Evolutionary conservation across 2,113 vertebrate species (phyloP).

Genomic region (Ascaphus truei): DNA sequence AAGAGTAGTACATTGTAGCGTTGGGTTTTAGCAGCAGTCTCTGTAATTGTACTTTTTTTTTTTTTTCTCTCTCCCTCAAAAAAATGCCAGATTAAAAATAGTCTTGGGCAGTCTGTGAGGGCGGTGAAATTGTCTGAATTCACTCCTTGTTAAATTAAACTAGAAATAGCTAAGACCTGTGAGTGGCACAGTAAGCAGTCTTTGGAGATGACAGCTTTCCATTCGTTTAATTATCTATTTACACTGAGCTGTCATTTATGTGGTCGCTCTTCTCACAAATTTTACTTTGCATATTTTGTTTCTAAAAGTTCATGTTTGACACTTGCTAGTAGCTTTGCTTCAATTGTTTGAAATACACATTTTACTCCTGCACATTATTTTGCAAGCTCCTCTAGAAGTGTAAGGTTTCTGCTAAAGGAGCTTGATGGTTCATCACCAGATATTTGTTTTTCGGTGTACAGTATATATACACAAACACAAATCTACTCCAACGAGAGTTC

Average conservation of each 20-base stretch:
- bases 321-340: not conserved
- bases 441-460: too few relatives aligned
- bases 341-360: too few relatives aligned
- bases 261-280: conserved; percentile 34
- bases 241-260: conserved; percentile 45
- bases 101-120: conserved; percentile 49
- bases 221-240: conserved; percentile 26
- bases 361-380: too few relatives aligned
- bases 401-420: too few relatives aligned
- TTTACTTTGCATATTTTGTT: conserved; percentile 18
- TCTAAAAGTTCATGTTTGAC: conserved; percentile 3
- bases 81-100: conserved; percentile 54
- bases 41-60: conserved; percentile 53
- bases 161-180: conserved; percentile 45
- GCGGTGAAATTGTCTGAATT: conserved; percentile 56
- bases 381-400: too few relatives aligned
- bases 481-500: too few relatives aligned
- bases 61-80: not conserved
- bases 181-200: conserved; percentile 46
- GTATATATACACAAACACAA: too few relatives aligned
- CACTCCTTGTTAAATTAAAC: conserved; percentile 53
- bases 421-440: too few relatives aligned
- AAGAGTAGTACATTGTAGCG: conserved; percentile 38
- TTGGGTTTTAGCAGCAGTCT: conserved; percentile 51
- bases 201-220: conserved; percentile 52